Evolutionary conservation across 2,113 vertebrate species (phyloP).

Genomic region (Mesocricetus auratus): DNA sequence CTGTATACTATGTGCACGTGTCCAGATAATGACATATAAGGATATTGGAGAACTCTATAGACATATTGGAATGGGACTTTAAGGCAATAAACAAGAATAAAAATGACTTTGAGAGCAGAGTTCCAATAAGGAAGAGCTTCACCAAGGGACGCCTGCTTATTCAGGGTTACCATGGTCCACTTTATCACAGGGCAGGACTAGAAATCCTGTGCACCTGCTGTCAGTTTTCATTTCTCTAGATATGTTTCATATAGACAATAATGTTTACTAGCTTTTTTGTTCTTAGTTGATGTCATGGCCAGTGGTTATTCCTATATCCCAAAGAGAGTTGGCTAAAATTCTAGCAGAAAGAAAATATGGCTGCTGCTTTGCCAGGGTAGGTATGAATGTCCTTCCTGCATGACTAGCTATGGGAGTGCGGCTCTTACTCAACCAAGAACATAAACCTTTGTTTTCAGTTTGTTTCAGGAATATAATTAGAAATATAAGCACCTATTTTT

Average conservation of each 20-base stretch:
- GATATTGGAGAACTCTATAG: constrained; percentile 74
- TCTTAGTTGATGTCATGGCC: constrained; percentile 6
- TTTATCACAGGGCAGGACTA: not conserved
- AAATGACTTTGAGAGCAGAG: constrained; percentile 28
- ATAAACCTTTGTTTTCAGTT: constrained; percentile 34
- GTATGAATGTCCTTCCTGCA: constrained; percentile 37
- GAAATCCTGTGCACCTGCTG: not conserved
- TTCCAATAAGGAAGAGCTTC: constrained; percentile 41
- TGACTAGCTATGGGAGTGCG: constrained; percentile 11
- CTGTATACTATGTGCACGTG: constrained; percentile 30
- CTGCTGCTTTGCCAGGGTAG: not conserved
- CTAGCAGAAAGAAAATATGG: constrained; percentile 40
- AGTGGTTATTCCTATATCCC: not conserved
- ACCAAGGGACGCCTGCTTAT: not conserved
- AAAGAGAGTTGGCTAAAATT: constrained; percentile 3
- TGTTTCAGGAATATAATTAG: constrained; percentile 41
- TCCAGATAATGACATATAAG: constrained; percentile 76
- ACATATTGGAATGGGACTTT: constrained; percentile 43
- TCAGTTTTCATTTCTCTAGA: constrained; percentile 21
- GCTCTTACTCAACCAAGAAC: not conserved
- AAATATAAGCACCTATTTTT: constrained; percentile 4
- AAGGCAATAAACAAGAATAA: constrained; percentile 37
- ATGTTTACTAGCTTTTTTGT: constrained; percentile 33
- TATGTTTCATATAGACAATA: constrained; percentile 8
- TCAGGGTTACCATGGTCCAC: not conserved